Evolutionary conservation across 2,113 vertebrate species (phyloP), one percentile per base, ranked within the genome.

Genomic region (Barbus barbus): DNA sequence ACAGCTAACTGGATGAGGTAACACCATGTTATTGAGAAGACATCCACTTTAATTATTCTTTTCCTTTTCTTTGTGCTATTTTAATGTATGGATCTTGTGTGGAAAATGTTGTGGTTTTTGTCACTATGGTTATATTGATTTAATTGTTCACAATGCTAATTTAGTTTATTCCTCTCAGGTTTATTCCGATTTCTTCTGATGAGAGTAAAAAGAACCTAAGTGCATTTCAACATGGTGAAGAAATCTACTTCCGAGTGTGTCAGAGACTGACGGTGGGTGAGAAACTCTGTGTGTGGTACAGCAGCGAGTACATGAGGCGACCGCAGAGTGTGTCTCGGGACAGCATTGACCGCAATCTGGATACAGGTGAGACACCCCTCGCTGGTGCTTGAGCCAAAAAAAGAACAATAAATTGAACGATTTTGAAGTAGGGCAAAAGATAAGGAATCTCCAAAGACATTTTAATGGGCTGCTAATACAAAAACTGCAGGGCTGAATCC

Each of bases 1-100:
- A 96, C 93, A 92, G 96, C 97, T 89, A 99, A 98, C 92, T 99
- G 97, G 97, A 99, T 99, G 97, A 98, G 97, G 97, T 97, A 84
- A 81, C 53, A 22, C 16, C 28, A 53, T 53, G 18, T 48, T 48
- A 4, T 14, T 48, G 46, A 48, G 14, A 33, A 20, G 26, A 38
- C 36, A 38, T 38, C 36, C 36, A 76, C 9, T 53, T 53, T 46
- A 26, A 46, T 46, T 46, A 4, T 4, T 38, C 9, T 69, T 69
- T 69, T 36, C 8, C 16, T 36, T 69, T 69, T 38, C 3, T 33
- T 33, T 71, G 20, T 71, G 18, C 4, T 71, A 22, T 11, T 71
- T 33, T 22, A 38, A 48, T 48, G 28, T 65, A 65, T 1, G 2
- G 56, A 71, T 9, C 9, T 41, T 41, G 0, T 41, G 38, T 41